Conservation (phyloP, 2,888 invertebrate species). For the Acrocera orbiculus region DNA sequence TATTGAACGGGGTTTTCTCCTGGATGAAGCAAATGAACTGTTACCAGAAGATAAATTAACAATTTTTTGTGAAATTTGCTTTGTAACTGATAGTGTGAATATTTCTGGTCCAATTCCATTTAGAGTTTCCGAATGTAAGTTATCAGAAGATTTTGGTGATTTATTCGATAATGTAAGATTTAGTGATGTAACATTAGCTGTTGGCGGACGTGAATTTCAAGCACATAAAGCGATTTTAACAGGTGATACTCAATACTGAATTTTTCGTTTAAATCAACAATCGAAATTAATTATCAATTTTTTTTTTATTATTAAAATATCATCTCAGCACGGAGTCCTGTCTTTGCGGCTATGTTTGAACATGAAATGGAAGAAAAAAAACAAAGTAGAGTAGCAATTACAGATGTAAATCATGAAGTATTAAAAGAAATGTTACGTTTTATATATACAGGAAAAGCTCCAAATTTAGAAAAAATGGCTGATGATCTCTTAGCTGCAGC, state of each 20-base stretch:
- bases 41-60: conserved; percentile 97
- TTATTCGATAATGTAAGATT: conserved; percentile 95
- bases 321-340: conserved; percentile 79
- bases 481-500: conserved; percentile 96
- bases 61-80: conserved; percentile 97
- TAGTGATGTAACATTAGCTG: conserved; percentile 91
- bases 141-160: conserved; percentile 85
- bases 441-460: conserved; percentile 94
- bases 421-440: conserved; percentile 93
- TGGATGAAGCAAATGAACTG: conserved; percentile 97
- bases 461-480: conserved; percentile 95
- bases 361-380: conserved; percentile 98
- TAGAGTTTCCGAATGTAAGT: conserved; percentile 86
- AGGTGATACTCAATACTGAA: conserved; percentile 34
- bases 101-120: conserved; percentile 97
- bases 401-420: conserved; percentile 97
- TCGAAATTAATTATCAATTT: not conserved
- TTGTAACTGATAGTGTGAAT: conserved; percentile 98
- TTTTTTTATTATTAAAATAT: conserved; percentile 3
- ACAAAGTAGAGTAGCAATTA: conserved; percentile 88
- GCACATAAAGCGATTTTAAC: conserved; percentile 97
- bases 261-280: conserved; percentile 1
- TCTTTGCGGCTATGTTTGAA: conserved; percentile 99
- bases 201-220: conserved; percentile 76
- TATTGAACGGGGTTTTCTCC: conserved; percentile 92